Evolutionary conservation across 2,113 vertebrate genomes (phyloP), one percentile per base, ranked within the genome.

Genomic region (Odontophorus gujanensis): DNA sequence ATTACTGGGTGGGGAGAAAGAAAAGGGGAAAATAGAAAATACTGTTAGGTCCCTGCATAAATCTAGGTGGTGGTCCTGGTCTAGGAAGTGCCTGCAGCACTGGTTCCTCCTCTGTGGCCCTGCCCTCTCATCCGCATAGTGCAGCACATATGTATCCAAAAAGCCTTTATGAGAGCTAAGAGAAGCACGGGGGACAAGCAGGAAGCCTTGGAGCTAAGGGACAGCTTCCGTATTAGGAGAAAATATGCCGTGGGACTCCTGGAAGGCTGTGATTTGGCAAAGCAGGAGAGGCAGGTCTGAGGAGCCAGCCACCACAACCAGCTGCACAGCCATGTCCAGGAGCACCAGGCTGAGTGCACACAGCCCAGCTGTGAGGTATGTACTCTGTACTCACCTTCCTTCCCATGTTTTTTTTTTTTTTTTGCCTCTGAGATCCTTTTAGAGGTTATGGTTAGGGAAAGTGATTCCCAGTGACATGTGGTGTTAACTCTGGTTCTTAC

Each of bases 321-420:
- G 55, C 30, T 69, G 36, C 59, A 58, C 12, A 28, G 76, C 40
- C 68, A 73, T 55, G 50, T 55, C 13, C 68, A 74, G 84, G 78
- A 81, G 34, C 61, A 62, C 47, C 69, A 68, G 69, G 67, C 67
- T 68, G 62, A 59, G 32, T 1, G 4, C 67, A 42, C 58, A 57
- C 15, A 82, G 25, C 58, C 62, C 67, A 61, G 26, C 13, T 61
- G 40, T n/a, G 63, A 40, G 62, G 15, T 48, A 17, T 20, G 26
- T 0, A 0, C 30, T 90, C 2, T 7, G 9, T 17, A 21, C 0
- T 2, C n/a, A 50, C 34, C 8, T 48, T 71, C n/a, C 17, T 55
- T 36, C 55, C 50, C 18, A 4, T 21, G 42, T 17, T 53, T 15
- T 45, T 45, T 88, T 86, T 42, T 47, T 47, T 51, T 45, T 88